These are phyloP conservation scores for Pangasius krempfi DNA, from an alignment of 2,797 vertebrate genomes.

Conservation along the genomic window DNA sequence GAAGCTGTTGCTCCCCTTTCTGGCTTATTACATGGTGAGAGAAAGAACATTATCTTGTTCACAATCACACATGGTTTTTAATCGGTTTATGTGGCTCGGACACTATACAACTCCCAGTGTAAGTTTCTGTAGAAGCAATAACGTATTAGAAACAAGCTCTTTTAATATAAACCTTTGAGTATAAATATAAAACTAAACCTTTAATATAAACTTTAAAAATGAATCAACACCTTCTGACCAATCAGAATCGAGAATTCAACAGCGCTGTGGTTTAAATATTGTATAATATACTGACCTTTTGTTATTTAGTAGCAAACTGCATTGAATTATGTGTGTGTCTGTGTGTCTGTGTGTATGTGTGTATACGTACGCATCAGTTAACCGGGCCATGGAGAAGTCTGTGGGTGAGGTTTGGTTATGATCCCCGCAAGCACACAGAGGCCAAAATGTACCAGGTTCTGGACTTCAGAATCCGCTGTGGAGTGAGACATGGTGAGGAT, in stretches of 20 bases:
- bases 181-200: not conserved
- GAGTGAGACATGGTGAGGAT: constrained; percentile 87
- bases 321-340: not conserved
- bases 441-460: constrained; percentile 94
- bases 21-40: constrained; percentile 96
- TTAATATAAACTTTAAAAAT: not conserved
- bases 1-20: constrained; percentile 85
- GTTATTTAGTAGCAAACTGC: not conserved
- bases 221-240: not conserved
- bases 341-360: not conserved
- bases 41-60: not conserved
- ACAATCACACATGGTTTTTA: not conserved
- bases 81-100: not conserved
- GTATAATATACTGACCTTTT: not conserved
- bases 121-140: not conserved
- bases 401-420: constrained; percentile 93
- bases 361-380: constrained; percentile 71
- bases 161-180: not conserved
- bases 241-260: not conserved
- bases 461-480: constrained; percentile 95
- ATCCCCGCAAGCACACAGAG: constrained; percentile 85
- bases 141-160: not conserved
- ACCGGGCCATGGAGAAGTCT: constrained; percentile 97
- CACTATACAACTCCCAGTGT: not conserved
- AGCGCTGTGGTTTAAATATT: not conserved